Base-by-base conservation (phyloP, 2,888 invertebrate genomes). In the Acleris emargana region DNA sequence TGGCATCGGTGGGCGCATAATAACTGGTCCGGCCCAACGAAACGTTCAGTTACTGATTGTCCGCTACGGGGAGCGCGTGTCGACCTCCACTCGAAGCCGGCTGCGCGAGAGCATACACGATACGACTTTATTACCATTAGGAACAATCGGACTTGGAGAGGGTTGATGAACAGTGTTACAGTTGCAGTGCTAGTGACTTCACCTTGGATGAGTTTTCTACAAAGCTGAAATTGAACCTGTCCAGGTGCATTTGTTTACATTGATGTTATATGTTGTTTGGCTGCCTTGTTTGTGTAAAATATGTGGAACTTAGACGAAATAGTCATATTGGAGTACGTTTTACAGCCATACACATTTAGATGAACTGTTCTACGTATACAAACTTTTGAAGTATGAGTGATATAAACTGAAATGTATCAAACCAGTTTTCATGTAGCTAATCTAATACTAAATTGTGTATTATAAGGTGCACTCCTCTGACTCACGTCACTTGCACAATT, bases 1-100 rank as follows among this genome's bases (percentile, higher is more conserved):
- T 83, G 88, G 84, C 82, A 81, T 80, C 85, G 79, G 88, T 89
- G 88, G 88, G 88, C 89, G 91, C 91, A 91, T 91, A 88, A 91
- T 91, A 91, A 91, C 90, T 89, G 89, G 86, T 86, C 81, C 87
- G 86, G 71, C 80, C 71, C 79, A 73, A 77, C 77, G 73, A 75
- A 81, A 80, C 87, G 86, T 83, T 91, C 91, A 91, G 92, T 92
- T 80, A 81, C 85, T 83, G 86, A 89, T 87, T 86, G 89, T 78
- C 78, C 82, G 89, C 78, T 82, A 82, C 79, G 83, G 78, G 73
- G 86, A 81, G 79, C 87, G 90, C 87, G 81, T 87, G 91, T 87
- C 87, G 83, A 77, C 75, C 72, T 73, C 72, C 70, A 74, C 70
- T 69, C 73, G 68, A 76, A 77, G 77, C 81, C 83, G 80, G 81